A percentile compares a stretch with the other conserved stretches of the same genome.
Conservation (phyloP, 2,113 vertebrate species). For the Glaucomys volans region DNA sequence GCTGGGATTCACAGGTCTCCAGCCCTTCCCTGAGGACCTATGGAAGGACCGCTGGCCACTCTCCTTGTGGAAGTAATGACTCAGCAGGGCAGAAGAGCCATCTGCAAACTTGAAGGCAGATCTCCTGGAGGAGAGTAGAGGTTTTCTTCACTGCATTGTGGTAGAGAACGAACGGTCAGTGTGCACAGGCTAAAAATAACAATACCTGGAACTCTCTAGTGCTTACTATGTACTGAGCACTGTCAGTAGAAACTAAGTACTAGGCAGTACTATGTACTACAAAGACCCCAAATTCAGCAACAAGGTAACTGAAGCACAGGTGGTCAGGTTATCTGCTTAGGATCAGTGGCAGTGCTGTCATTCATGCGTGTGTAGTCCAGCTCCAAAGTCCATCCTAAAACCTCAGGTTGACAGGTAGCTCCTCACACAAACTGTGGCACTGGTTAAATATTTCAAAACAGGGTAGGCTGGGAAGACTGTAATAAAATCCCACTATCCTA, state of each 20-base stretch:
- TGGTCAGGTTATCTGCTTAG: not conserved
- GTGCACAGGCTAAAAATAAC: not conserved
- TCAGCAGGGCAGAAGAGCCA: accelerated
- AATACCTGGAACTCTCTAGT: not conserved
- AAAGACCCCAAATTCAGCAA: not conserved
- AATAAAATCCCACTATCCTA: not conserved
- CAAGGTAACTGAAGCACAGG: not conserved
- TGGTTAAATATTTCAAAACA: not conserved
- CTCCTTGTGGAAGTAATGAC: not conserved
- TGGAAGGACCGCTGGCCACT: not conserved
- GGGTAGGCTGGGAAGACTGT: not conserved
- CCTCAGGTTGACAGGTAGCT: not conserved
- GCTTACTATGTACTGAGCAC: not conserved
- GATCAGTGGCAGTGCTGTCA: not conserved
- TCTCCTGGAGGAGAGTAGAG: too few species aligned
- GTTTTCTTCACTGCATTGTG: not conserved
- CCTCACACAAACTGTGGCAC: not conserved
- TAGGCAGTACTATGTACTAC: not conserved
- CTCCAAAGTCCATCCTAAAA: not conserved
- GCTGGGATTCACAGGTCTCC: not conserved
- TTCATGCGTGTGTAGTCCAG: not conserved
- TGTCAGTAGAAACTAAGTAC: not conserved
- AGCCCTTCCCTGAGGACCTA: not conserved
- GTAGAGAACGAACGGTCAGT: not conserved
- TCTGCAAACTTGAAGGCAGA: not conserved